phyloP scores from a whole-genome alignment of 2,113 vertebrate species.

The Eupsittula cactorum region DNA sequence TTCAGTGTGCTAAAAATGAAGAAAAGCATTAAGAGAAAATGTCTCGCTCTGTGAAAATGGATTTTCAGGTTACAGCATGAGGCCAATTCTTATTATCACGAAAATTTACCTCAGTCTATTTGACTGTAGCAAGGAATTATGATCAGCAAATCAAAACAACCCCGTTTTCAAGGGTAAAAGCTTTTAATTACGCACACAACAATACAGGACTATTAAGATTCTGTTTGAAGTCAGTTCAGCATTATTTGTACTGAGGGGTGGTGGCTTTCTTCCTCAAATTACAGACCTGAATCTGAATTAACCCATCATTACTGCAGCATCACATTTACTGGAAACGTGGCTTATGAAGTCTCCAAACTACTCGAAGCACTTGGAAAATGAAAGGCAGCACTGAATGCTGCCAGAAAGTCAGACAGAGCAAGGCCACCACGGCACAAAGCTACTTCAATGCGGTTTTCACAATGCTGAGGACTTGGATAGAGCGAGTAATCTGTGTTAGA shows the following conservation, averaged over 20 bases:
- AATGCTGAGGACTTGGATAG: not conserved
- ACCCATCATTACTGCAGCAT: conserved; percentile 55
- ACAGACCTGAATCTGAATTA: conserved; percentile 40
- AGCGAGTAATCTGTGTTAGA: not conserved
- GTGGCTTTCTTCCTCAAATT: not conserved
- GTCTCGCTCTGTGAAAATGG: not conserved
- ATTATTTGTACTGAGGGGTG: conserved; percentile 4
- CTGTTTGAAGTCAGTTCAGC: conserved; percentile 21
- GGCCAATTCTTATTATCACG: not conserved
- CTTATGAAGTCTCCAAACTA: conserved; percentile 44
- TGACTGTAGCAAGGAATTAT: conserved; percentile 36
- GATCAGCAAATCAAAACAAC: conserved; percentile 4
- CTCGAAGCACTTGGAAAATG: conserved; percentile 45
- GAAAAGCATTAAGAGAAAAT: not conserved
- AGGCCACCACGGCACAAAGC: not conserved
- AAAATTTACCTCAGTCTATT: conserved; percentile 39
- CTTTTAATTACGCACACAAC: conserved; percentile 50
- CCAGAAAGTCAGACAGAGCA: conserved; percentile 21
- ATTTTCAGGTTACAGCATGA: not conserved
- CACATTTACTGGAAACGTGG: conserved; percentile 42
- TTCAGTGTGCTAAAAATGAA: not conserved
- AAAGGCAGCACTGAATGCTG: not conserved
- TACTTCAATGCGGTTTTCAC: not conserved
- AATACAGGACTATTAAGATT: conserved; percentile 17
- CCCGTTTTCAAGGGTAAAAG: conserved; percentile 46